Conservation (phyloP, 2,113 vertebrate species). For the Piaya cayana region DNA sequence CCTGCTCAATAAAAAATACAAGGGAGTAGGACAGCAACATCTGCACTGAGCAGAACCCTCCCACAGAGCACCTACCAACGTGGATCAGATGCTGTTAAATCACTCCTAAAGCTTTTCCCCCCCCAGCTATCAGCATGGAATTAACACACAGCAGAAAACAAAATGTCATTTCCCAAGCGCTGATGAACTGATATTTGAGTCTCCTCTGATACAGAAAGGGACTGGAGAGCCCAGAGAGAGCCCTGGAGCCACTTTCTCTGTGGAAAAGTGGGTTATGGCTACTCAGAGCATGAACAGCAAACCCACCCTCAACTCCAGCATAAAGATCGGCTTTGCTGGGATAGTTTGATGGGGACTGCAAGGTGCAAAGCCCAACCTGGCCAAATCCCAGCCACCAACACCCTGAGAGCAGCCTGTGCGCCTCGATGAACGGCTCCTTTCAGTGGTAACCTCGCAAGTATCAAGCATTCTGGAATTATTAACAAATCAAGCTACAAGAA, state of each 20-base stretch:
- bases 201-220: background rate
- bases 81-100: background rate
- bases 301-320: rapidly evolving
- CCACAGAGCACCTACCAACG: rapidly evolving
- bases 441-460: background rate
- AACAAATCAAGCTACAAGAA: background rate
- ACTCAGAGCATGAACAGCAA: background rate
- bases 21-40: background rate
- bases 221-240: background rate
- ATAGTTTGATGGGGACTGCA: rapidly evolving
- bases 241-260: background rate
- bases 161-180: background rate
- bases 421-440: background rate
- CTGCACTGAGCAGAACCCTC: no score
- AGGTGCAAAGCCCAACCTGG: background rate
- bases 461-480: background rate
- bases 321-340: rapidly evolving
- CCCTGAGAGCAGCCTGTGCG: rapidly evolving
- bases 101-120: background rate
- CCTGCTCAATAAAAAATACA: background rate
- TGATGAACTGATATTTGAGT: background rate
- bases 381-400: background rate
- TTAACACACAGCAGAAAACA: background rate
- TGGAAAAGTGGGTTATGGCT: rapidly evolving
- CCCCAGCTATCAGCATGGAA: background rate